Evolutionary conservation across 2,113 vertebrate genomes (phyloP), one percentile per base, ranked within the genome.

Genomic region (Cettia cetti): DNA sequence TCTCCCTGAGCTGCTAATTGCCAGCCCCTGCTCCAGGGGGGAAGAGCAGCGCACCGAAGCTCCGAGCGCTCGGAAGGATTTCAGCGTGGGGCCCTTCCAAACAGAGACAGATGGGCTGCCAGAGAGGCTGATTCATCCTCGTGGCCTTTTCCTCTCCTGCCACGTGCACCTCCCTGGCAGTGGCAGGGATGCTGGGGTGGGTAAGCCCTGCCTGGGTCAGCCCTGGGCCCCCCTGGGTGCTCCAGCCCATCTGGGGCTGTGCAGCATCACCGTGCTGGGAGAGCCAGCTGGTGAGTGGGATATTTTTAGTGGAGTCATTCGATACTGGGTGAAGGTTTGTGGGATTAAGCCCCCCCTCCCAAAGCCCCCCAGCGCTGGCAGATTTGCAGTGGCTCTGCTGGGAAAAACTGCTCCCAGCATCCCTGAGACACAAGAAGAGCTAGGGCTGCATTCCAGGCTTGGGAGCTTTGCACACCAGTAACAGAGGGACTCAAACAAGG

Each of bases 51-150:
- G 87, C 65, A 13, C 18, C 42, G 42, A 40, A 40, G 10, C 71
- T 95, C 56, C 17, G 54, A 85, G 64, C 3, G 2, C 94, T 68
- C 23, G 17, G 79, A 89, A 72, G 94, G 87, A 83, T 94, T 88
- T 44, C 83, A 89, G 91, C 61, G 13, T 64, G 28, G 72, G 80
- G 72, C 70, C 86, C 57, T 91, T 92, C 88, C 94, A 79, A 87
- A 82, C 65, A 69, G 59, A 89, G 90, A 78, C 91, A 97, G 97
- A 94, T 92, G 94, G 90, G 96, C 97, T 89, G 78, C 6, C 20
- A 57, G 63, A 91, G 96, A 10, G 26, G 89, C 82, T 97, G 96
- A 97, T 94, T 98, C 96, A 97, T 92, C 85, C 82, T 91, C 80
- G 3, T 77, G 23, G 63, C 96, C 96, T 96, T 95, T 86, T 79